These are phyloP conservation scores for Muscicapa adusta DNA, from an alignment of 2,113 vertebrate species.

Conservation along the genomic window DNA sequence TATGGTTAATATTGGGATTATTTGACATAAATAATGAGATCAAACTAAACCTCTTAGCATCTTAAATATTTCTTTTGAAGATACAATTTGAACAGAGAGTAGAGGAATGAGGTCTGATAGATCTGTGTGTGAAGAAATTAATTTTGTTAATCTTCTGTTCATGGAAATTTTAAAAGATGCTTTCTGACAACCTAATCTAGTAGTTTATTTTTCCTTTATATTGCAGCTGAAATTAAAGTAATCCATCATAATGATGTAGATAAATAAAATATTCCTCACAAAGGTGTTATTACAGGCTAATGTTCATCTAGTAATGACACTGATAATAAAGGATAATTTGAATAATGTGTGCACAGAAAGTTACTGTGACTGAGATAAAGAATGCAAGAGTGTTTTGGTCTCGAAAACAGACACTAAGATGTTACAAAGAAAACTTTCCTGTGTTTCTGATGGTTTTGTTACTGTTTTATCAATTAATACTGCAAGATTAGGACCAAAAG, in stretches of 20 bases:
- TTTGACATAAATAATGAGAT: background rate
- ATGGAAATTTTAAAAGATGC: background rate
- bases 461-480: background rate
- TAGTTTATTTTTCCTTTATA: background rate
- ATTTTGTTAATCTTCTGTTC: background rate
- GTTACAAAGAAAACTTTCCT: background rate
- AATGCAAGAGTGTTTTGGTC: background rate
- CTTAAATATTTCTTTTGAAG: conserved; percentile 4
- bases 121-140: background rate
- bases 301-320: background rate
- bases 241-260: background rate
- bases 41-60: background rate
- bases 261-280: background rate
- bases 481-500: background rate
- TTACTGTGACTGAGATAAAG: background rate
- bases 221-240: background rate
- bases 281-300: background rate
- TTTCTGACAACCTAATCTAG: background rate
- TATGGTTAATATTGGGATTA: background rate
- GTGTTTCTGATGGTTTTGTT: background rate
- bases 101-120: background rate
- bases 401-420: background rate
- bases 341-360: background rate
- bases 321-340: background rate
- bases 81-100: background rate